Evolutionary conservation across 1,140 invertebrate species (phyloP), one percentile per base, ranked within the genome.

Genomic region (Hermatobates lingyangjiaoensis): DNA sequence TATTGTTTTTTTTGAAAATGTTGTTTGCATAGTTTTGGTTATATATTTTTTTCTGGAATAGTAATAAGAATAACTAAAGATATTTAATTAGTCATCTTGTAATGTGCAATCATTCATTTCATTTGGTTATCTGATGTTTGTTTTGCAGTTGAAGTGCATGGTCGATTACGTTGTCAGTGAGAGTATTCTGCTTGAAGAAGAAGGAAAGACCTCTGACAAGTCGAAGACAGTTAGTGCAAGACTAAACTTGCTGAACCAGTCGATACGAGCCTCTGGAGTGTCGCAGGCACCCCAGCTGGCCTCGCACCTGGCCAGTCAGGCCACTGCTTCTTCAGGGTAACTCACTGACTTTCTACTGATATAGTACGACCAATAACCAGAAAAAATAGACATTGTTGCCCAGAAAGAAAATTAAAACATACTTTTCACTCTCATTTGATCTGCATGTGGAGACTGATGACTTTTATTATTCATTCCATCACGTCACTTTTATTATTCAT

Each of bases 161-260:
- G 48, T 56, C 2, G 57, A 58, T 18, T 61, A 59, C 34, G 56
- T 59, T 27, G 60, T 61, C 1, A 54, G 48, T 27, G 59, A 60
- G 55, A 56, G 48, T 18, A 48, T 56, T 25, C 21, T 44, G 25
- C n/a, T 55, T 21, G 26, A 48, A n/a, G 49, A 42, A 39, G 42
- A 57, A 51, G 34, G 49, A 48, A 52, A 46, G 46, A 44, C 50
- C 20, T 48, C 55, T 28, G 51, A 57, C 26, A 21, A 48, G 5
- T 27, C 49, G 5, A 56, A 59, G 30, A 57, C 60, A 39, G 57
- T 51, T 1, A 40, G 34, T 23, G 25, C 20, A 24, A 48, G 83
- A 40, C 66, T 86, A 30, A 74, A 76, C 54, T 66, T 89, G 20
- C 59, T 89, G 7, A 68, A 84, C 50, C 75, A 79, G 51, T 80